Evolutionary conservation across 1,140 invertebrate genomes (phyloP).

Genomic region (Nephotettix cincticeps): DNA sequence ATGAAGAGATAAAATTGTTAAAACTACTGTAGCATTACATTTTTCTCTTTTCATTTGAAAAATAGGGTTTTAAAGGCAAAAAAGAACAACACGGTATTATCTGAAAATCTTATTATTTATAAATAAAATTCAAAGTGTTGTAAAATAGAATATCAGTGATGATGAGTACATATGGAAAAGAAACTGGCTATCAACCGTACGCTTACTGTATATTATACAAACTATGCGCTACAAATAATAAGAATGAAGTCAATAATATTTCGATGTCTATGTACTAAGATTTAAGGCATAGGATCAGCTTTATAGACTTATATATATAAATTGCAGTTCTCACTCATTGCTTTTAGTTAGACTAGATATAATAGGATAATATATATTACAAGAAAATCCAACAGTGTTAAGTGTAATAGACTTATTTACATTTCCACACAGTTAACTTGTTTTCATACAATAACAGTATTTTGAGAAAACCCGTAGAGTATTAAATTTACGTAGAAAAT

Average conservation of each 20-base stretch:
- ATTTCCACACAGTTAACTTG: too few species aligned
- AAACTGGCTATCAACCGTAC: not conserved
- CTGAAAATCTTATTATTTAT: constrained; percentile 18
- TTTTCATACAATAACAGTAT: too few species aligned
- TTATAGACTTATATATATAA: constrained; percentile 20
- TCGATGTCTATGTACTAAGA: constrained; percentile 22
- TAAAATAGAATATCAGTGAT: constrained; percentile 21
- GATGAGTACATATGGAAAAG: constrained; percentile 6
- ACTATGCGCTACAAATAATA: not conserved
- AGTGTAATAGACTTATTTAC: not conserved
- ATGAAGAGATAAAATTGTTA: too few species aligned
- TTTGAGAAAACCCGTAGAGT: too few species aligned
- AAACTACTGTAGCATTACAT: too few species aligned
- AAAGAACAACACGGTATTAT: not conserved
- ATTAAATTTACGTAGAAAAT: too few species aligned
- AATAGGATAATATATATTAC: constrained; percentile 24
- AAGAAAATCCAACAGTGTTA: not conserved
- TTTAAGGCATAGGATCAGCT: constrained; percentile 21
- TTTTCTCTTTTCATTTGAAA: not conserved
- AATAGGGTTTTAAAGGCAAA: not conserved
- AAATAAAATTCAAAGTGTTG: constrained; percentile 22
- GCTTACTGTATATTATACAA: constrained; percentile 12
- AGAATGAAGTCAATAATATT: constrained; percentile 18
- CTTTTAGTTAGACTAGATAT: constrained; percentile 23
- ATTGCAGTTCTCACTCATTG: constrained; percentile 23